Percentiles rank a stretch among this genome's conserved stretches.
Conservation (phyloP, 2,888 invertebrate genomes). For the Melieria omissa region DNA sequence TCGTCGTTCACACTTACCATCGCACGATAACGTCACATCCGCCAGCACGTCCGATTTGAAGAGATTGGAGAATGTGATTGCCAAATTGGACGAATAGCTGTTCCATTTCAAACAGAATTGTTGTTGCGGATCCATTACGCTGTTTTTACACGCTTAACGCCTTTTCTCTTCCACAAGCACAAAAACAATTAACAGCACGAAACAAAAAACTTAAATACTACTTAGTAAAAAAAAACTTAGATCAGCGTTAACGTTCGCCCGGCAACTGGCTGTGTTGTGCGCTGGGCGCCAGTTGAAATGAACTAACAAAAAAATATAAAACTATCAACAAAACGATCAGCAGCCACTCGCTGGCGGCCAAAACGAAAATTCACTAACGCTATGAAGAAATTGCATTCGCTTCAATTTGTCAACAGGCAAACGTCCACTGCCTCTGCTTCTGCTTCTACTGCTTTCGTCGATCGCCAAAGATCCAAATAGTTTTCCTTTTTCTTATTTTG, state of each 20-base stretch:
- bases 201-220: conserved; percentile 12
- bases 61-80: conserved; percentile 90
- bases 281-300: conserved; percentile 24
- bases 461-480: too few relatives aligned
- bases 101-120: conserved; percentile 97
- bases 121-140: conserved; percentile 88
- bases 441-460: too few relatives aligned
- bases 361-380: too few relatives aligned
- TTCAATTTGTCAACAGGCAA: too few relatives aligned
- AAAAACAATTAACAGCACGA: conserved; percentile 7
- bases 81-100: conserved; percentile 93
- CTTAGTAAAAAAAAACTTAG: too few relatives aligned
- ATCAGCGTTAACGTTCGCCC: not conserved
- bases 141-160: conserved; percentile 16
- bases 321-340: not conserved
- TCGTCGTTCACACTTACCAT: conserved; percentile 77
- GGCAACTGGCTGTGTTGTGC: conserved; percentile 25
- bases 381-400: too few relatives aligned
- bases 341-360: too few relatives aligned
- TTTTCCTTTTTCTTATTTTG: too few relatives aligned
- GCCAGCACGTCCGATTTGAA: conserved; percentile 93
- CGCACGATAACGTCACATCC: conserved; percentile 92
- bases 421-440: too few relatives aligned
- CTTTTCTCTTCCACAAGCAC: conserved; percentile 20
- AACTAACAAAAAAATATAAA: conserved; percentile 27